These are phyloP conservation scores for Hippocampus abdominalis DNA, from an alignment of 2,113 vertebrate species.

Conservation along the genomic window DNA sequence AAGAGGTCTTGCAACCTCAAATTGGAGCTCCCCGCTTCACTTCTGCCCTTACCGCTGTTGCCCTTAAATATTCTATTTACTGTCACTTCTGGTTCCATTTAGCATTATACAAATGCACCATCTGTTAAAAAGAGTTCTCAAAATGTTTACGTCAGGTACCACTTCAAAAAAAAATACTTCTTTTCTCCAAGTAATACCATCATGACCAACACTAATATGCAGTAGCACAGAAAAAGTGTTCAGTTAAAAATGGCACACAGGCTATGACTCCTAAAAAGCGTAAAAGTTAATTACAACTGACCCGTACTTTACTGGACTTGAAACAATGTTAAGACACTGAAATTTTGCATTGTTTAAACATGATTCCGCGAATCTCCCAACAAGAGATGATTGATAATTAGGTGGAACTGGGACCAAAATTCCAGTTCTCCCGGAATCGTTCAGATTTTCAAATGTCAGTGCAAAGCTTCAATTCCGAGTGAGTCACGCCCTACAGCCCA, in stretches of 20 bases:
- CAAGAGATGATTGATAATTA: too few relatives aligned
- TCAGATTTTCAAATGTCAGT: too few relatives aligned
- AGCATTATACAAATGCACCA: background rate
- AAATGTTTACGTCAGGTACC: background rate
- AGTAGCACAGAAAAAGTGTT: background rate
- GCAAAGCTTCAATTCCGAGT: too few relatives aligned
- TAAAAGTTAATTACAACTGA: background rate
- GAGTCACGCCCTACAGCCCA: too few relatives aligned
- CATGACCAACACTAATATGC: background rate
- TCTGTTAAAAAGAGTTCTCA: background rate
- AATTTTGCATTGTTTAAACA: background rate
- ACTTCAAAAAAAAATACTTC: background rate
- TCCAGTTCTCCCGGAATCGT: too few relatives aligned
- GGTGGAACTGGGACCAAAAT: too few relatives aligned
- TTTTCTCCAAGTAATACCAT: background rate
- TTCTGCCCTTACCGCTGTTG: conserved; percentile 12
- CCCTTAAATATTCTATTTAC: conserved; percentile 19
- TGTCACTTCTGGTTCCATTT: conserved; percentile 9
- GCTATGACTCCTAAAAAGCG: background rate
- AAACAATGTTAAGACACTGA: background rate
- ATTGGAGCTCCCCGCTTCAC: conserved; percentile 32
- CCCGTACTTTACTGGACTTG: background rate
- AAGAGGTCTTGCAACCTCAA: conserved; percentile 50
- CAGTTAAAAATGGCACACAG: too few relatives aligned
- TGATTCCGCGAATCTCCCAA: background rate